Percentiles rank a stretch among this genome's conserved stretches.
phyloP scores from a whole-genome alignment of 2,797 vertebrate species.

The Myotis vivesi region DNA sequence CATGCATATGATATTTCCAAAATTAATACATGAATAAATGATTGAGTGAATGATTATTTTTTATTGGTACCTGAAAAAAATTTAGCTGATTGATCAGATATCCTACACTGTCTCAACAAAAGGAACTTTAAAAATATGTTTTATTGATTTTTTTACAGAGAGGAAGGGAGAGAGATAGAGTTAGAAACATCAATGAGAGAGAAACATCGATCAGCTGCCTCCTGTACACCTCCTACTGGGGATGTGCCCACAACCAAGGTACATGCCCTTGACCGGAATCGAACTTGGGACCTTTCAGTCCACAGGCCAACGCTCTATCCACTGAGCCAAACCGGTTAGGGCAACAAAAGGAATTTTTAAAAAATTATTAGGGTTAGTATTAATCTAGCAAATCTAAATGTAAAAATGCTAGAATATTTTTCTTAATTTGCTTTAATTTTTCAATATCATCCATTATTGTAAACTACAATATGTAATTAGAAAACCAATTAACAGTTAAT shows the following conservation, averaged over 20 bases:
- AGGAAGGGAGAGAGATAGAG: too few relatives aligned
- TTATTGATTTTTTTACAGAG: too few relatives aligned
- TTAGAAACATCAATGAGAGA: too few relatives aligned
- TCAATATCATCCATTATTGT: neutral
- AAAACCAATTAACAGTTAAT: neutral
- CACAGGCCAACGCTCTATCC: too few relatives aligned
- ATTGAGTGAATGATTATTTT: neutral
- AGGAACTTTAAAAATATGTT: neutral
- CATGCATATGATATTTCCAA: neutral
- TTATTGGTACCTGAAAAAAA: neutral
- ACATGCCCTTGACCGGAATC: too few relatives aligned
- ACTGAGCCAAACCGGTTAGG: too few relatives aligned
- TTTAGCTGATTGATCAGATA: neutral
- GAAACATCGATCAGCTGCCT: too few relatives aligned
- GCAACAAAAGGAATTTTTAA: neutral
- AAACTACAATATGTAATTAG: neutral
- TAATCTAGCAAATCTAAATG: constrained; percentile 29
- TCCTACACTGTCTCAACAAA: neutral
- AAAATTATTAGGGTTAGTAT: neutral
- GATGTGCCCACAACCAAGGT: too few relatives aligned
- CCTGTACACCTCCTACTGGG: too few relatives aligned
- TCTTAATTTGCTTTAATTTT: neutral
- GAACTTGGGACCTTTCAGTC: too few relatives aligned
- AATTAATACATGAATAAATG: neutral
- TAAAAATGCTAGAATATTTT: neutral